Conservation (phyloP, 2,113 vertebrate genomes). For the Eretmochelys imbricata region DNA sequence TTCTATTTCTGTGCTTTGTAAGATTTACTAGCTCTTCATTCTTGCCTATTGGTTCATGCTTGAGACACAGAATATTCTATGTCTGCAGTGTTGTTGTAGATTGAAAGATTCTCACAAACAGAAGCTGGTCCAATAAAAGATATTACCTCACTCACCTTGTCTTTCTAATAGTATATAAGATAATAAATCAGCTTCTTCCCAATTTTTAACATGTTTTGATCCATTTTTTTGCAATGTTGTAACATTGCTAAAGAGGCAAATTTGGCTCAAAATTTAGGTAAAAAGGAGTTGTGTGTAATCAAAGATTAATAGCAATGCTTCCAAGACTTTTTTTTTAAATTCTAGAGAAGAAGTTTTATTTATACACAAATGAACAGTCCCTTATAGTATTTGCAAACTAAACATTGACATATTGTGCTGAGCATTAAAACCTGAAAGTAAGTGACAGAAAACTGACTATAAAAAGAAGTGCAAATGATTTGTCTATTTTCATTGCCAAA, state of each 20-base stretch:
- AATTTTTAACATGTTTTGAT: slow-evolving; percentile 5
- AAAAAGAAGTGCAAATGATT: not conserved
- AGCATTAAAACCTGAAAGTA: not conserved
- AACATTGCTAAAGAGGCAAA: not conserved
- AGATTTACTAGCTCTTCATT: not conserved
- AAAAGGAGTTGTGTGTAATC: not conserved
- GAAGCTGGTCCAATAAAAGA: not conserved
- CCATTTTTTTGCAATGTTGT: not conserved
- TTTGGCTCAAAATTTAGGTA: not conserved
- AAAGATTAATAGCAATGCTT: not conserved
- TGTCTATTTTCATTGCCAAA: not conserved
- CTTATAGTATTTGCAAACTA: slow-evolving; percentile 36
- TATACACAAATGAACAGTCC: slow-evolving; percentile 18
- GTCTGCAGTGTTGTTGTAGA: no score
- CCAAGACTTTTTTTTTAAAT: not conserved
- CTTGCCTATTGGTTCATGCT: slow-evolving; percentile 30
- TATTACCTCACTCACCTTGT: no score
- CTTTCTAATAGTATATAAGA: not conserved
- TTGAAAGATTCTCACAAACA: not conserved
- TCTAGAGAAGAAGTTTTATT: slow-evolving; percentile 14
- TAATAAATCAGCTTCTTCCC: not conserved
- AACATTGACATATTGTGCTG: not conserved
- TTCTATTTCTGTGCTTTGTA: not conserved
- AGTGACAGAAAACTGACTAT: not conserved
- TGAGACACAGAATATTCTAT: not conserved